These are phyloP conservation scores for Thunnus thynnus DNA, from an alignment of 2,113 vertebrate genomes.

Conservation along the genomic window DNA sequence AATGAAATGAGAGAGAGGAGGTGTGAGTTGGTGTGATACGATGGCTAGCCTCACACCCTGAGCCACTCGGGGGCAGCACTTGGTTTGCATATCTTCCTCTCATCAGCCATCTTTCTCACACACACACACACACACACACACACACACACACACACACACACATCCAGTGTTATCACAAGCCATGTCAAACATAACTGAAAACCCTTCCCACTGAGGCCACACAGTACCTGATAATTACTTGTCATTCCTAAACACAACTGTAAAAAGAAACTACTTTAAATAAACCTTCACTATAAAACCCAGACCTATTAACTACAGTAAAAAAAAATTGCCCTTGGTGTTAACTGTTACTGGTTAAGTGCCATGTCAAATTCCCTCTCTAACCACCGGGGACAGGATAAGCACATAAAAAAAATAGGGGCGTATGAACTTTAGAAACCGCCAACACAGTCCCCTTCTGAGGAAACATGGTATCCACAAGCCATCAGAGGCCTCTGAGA, in stretches of 20 bases:
- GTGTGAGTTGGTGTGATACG: conserved; percentile 12
- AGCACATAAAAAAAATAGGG: conserved; percentile 43
- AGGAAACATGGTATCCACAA: conserved; percentile 47
- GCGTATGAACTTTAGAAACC: conserved; percentile 46
- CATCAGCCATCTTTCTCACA: conserved; percentile 18
- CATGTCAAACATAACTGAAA: conserved; percentile 14
- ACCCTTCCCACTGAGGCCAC: not conserved
- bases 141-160: conserved; percentile 19
- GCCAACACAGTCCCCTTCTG: conserved; percentile 23
- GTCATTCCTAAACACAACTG: not conserved
- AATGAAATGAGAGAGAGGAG: conserved; percentile 10
- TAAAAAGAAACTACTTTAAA: not conserved
- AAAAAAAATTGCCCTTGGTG: not conserved
- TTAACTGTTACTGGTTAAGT: not conserved
- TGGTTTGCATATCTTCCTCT: conserved; percentile 60
- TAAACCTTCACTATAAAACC: conserved; percentile 4
- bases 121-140: conserved; percentile 10
- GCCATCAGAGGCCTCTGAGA: conserved; percentile 17
- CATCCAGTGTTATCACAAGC: not conserved
- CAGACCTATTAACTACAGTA: not conserved
- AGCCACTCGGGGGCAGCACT: conserved; percentile 88
- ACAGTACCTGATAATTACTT: not conserved
- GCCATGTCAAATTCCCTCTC: conserved; percentile 44
- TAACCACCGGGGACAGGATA: conserved; percentile 49
- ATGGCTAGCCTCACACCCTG: conserved; percentile 53